A percentile compares a stretch with the other conserved stretches of the same genome.
These are phyloP conservation scores for Cisticola juncidis DNA, from an alignment of 2,113 vertebrate genomes.

Conservation along the genomic window DNA sequence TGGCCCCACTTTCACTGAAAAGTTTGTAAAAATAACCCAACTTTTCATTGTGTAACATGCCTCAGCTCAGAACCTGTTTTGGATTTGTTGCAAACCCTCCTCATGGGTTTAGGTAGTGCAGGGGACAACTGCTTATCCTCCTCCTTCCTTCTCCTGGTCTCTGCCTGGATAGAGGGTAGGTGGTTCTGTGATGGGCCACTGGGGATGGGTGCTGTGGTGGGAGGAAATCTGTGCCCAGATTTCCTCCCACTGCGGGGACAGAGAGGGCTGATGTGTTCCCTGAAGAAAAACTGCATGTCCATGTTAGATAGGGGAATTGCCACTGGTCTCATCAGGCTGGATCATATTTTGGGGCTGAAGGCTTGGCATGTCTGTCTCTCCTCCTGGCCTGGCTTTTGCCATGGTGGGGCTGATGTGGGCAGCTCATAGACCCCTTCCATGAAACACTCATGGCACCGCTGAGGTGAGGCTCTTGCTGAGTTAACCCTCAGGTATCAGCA, in stretches of 20 bases:
- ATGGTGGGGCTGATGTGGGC: neutral
- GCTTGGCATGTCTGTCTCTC: neutral
- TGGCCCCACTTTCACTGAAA: neutral
- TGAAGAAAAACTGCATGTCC: rapidly evolving
- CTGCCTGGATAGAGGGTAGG: neutral
- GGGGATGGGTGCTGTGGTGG: neutral
- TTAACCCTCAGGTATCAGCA: neutral
- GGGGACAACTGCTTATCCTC: rapidly evolving
- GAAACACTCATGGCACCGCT: neutral
- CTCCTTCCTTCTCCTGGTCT: neutral
- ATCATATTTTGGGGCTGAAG: neutral
- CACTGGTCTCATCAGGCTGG: neutral
- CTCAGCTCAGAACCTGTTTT: neutral
- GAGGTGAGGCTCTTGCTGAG: neutral
- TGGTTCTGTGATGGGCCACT: neutral
- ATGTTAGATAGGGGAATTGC: neutral
- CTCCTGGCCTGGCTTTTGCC: neutral
- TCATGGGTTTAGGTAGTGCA: neutral
- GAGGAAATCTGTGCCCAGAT: neutral
- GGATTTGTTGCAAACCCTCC: neutral
- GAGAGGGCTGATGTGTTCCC: neutral
- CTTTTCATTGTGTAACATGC: neutral
- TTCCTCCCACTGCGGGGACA: neutral
- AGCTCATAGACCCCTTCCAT: neutral
- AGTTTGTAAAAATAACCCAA: neutral